Evolutionary conservation across 2,888 invertebrate genomes (phyloP).

Genomic region (Meganola albula): DNA sequence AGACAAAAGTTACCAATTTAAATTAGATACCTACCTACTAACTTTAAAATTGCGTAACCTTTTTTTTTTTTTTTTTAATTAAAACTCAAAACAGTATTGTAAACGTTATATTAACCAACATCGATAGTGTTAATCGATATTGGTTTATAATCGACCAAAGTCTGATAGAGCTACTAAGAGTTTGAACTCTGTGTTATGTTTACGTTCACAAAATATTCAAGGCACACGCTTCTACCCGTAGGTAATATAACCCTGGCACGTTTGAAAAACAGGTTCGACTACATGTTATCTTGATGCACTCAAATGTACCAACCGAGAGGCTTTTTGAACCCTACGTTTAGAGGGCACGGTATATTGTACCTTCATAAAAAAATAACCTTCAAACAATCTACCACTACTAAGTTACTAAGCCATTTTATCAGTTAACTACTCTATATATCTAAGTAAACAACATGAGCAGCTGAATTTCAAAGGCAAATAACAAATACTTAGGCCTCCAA

Average conservation of each 20-base stretch:
- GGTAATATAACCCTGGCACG: conserved; percentile 11
- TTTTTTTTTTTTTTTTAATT: no score
- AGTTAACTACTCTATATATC: conserved; percentile 8
- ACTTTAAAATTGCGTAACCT: no score
- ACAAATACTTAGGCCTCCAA: conserved; percentile 36
- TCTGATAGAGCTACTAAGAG: no score
- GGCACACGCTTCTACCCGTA: no score
- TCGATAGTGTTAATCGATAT: no score
- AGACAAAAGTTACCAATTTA: no score
- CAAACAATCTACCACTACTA: background rate
- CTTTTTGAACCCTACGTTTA: background rate
- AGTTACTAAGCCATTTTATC: background rate
- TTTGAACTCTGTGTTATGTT: no score
- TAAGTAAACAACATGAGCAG: conserved; percentile 14
- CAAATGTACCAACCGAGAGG: conserved; percentile 4
- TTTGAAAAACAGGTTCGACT: conserved; percentile 21
- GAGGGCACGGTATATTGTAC: background rate
- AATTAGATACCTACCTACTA: no score
- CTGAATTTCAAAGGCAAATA: conserved; percentile 14
- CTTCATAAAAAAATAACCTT: background rate
- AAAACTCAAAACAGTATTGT: no score
- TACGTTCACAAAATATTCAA: no score
- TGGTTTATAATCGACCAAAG: no score
- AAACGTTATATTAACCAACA: no score
- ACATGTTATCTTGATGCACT: conserved; percentile 18